Base-by-base conservation (phyloP, 2,888 invertebrate genomes). In the Gari tellinella region DNA sequence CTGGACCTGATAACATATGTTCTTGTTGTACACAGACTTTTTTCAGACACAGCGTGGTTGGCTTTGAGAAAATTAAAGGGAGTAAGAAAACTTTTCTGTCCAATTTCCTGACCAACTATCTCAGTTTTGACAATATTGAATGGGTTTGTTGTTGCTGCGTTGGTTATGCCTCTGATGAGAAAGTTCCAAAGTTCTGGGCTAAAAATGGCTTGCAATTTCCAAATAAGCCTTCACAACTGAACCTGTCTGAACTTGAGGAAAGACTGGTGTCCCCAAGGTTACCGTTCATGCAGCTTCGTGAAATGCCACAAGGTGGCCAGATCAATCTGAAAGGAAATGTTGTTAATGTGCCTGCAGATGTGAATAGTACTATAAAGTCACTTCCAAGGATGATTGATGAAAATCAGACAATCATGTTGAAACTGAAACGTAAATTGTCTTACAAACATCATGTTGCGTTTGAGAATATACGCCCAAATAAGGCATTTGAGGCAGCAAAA, bases 321-420 rank as follows among this genome's bases (percentile, higher is more conserved):
- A 23, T 77, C 14, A 80, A 49, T 58, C 21, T 81, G n/a, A 37
- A 41, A 21, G 77, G 80, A 12, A 81, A 79, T 62, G 49, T 82
- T 56, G 80, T 82, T 2, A 80, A 80, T 82, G 79, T 82, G 2
- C 82, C 82, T 23, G 73, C 74, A 25, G 80, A 82, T 66, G 68
- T 80, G 2, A 72, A 61, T 26, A 58, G 58, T 48, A 82, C 80
- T 12, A 67, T 80, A 2, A 75, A 72, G 49, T 56, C 56, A 7
- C 45, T 79, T 26, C 79, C 75, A 41, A 21, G 75, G 14, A 56
- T 65, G 60, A 12, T 79, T 12, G n/a, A 43, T 51, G 68, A 72
- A 31, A 52, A 25, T 65, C 69, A 65, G 38, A 75, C 72, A 23
- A 69, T 75, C 19, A 58, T 57, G 49, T 21, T 78, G 15, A 73